These are phyloP conservation scores for Blomia tropicalis DNA, from an alignment of 2,888 invertebrate genomes.

Conservation along the genomic window DNA sequence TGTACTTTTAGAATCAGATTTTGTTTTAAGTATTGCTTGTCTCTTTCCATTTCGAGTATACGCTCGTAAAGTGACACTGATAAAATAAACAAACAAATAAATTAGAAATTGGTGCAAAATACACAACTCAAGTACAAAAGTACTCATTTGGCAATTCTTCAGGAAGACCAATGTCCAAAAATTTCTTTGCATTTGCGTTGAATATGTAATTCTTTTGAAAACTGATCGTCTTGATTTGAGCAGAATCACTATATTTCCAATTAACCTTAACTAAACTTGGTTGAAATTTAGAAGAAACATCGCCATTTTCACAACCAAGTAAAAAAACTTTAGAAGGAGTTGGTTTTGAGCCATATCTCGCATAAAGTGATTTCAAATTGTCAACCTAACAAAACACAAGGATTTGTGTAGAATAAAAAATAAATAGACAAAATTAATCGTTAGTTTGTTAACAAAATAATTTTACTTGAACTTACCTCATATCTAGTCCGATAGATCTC, in stretches of 20 bases:
- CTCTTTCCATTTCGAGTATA: slow-evolving; percentile 1
- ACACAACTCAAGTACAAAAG: background rate
- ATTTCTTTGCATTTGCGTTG: background rate
- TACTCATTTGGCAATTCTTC: slow-evolving; percentile 9
- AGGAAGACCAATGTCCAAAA: background rate
- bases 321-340: background rate
- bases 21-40: background rate
- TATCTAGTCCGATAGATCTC: background rate
- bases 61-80: slow-evolving; percentile 1
- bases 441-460: too few relatives aligned
- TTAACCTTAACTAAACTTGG: background rate
- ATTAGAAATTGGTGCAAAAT: background rate
- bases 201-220: slow-evolving; percentile 3
- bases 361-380: background rate
- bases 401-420: too few relatives aligned
- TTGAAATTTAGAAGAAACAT: background rate
- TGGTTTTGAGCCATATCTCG: background rate
- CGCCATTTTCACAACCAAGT: background rate
- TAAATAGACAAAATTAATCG: too few relatives aligned
- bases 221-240: background rate
- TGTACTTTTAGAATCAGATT: slow-evolving; percentile 8
- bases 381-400: too few relatives aligned
- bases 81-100: background rate
- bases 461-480: background rate
- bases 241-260: background rate